Percentiles rank a stretch among this genome's conserved stretches.
Evolutionary conservation across 2,888 invertebrate genomes (phyloP).

Genomic region (Macrophya alboannulata): DNA sequence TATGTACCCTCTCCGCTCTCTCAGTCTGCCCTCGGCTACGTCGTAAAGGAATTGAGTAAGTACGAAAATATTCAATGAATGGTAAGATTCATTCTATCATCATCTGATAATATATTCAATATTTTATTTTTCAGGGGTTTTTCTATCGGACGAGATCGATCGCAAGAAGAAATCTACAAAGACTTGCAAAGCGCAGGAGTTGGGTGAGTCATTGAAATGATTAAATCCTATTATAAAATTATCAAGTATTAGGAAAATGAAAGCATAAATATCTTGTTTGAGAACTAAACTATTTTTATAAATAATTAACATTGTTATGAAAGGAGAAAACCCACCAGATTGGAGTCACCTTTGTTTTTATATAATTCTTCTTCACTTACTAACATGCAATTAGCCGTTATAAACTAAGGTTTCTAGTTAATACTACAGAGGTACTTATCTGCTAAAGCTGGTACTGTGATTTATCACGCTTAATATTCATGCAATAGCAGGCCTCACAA

Average conservation of each 20-base stretch:
- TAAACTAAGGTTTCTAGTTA: background rate
- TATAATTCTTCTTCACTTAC: background rate
- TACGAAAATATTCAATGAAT: slow-evolving; percentile 66
- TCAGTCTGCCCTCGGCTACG: slow-evolving; percentile 90
- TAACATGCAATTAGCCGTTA: background rate
- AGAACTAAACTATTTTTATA: background rate
- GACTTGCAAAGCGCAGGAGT: slow-evolving; percentile 85
- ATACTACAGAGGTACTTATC: slow-evolving; percentile 21
- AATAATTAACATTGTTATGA: background rate
- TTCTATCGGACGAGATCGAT: slow-evolving; percentile 88
- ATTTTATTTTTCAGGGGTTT: slow-evolving; percentile 87
- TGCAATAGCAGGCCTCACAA: background rate
- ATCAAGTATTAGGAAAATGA: background rate
- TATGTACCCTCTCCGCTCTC: slow-evolving; percentile 94
- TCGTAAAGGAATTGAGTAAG: slow-evolving; percentile 88
- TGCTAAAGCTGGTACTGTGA: background rate
- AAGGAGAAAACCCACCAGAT: background rate
- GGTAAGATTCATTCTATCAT: background rate
- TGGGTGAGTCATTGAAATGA: slow-evolving; percentile 72
- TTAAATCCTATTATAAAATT: background rate
- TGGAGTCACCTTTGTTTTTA: background rate
- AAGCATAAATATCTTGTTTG: background rate
- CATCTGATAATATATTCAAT: background rate
- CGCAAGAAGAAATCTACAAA: slow-evolving; percentile 93
- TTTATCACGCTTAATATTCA: background rate